Percentiles rank a stretch among this genome's conserved stretches.
phyloP scores from a whole-genome alignment of 2,113 vertebrate genomes.

The Bubalus kerabau region DNA sequence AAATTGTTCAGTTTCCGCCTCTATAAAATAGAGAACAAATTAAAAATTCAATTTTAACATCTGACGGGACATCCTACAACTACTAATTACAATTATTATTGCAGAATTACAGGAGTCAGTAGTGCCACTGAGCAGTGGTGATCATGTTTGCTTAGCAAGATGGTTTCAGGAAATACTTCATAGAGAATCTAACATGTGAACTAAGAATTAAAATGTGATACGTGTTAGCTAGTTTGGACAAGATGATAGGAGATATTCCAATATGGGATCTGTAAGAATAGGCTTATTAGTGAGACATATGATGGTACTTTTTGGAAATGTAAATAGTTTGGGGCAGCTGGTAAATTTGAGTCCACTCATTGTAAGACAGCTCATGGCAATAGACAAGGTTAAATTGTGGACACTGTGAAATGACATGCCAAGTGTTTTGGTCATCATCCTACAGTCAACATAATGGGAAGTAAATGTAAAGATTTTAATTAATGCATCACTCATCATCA shows the following conservation, averaged over 20 bases:
- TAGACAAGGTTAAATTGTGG: not conserved
- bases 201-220: not conserved
- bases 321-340: not conserved
- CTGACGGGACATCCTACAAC: not conserved
- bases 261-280: not conserved
- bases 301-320: not conserved
- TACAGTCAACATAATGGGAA: not conserved
- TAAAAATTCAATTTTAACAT: not conserved
- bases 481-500: not conserved
- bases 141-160: not conserved
- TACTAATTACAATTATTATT: not conserved
- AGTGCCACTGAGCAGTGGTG: not conserved
- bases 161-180: not conserved
- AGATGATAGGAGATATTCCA: not conserved
- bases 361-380: not conserved
- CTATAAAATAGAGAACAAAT: not conserved
- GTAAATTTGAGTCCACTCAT: not conserved
- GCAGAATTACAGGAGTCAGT: not conserved
- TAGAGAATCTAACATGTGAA: not conserved
- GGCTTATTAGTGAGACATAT: not conserved
- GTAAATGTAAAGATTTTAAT: not conserved
- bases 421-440: not conserved
- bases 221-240: not conserved
- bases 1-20: not conserved
- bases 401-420: not conserved